Evolutionary conservation across 2,888 invertebrate species (phyloP).

Genomic region (Spialia ferax): DNA sequence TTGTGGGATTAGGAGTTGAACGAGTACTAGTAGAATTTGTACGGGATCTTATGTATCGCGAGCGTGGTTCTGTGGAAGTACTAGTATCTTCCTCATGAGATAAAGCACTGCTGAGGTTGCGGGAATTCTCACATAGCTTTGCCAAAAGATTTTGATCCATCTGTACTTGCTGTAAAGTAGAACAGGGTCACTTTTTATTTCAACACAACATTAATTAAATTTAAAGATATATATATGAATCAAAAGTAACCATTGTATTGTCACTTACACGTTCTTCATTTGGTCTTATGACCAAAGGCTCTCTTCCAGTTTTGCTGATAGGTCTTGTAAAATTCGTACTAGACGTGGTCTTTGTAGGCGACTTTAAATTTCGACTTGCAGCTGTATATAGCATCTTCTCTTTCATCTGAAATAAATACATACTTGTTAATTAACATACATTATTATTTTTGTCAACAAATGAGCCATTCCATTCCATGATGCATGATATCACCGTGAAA

Average conservation of each 20-base stretch:
- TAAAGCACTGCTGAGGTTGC: slow-evolving; percentile 71
- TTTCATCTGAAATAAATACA: slow-evolving; percentile 75
- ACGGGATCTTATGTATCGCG: slow-evolving; percentile 65
- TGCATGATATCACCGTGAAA: too few species aligned
- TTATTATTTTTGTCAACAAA: too few species aligned
- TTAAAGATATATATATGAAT: background rate
- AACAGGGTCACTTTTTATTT: background rate
- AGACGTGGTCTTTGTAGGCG: slow-evolving; percentile 64
- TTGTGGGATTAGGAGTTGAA: slow-evolving; percentile 65
- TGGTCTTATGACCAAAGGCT: slow-evolving; percentile 46
- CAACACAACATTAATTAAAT: background rate
- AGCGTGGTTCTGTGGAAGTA: slow-evolving; percentile 70
- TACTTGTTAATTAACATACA: too few species aligned
- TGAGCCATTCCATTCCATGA: too few species aligned
- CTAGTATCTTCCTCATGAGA: slow-evolving; percentile 77
- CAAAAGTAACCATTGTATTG: background rate
- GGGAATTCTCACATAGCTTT: slow-evolving; percentile 72
- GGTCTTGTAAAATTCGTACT: slow-evolving; percentile 52
- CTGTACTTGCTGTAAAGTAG: slow-evolving; percentile 51
- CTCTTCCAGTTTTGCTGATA: slow-evolving; percentile 55
- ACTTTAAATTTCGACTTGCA: slow-evolving; percentile 64
- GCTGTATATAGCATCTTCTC: slow-evolving; percentile 75
- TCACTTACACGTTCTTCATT: slow-evolving; percentile 54
- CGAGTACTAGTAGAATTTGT: slow-evolving; percentile 65
- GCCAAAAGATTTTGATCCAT: slow-evolving; percentile 68